Conservation (phyloP, 1,140 invertebrate genomes). For the Acromyrmex heyeri region DNA sequence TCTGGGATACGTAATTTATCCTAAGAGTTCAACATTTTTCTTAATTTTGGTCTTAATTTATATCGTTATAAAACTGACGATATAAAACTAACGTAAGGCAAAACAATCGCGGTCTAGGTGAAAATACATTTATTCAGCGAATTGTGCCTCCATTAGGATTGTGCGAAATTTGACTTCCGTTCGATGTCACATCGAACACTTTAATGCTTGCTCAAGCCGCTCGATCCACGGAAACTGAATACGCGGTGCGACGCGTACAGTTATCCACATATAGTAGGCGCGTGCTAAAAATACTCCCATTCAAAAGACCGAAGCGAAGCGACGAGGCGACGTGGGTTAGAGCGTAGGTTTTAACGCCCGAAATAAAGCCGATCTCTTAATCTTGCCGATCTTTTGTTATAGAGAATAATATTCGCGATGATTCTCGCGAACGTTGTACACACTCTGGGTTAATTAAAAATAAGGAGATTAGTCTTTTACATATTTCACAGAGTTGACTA, state of each 20-base stretch:
- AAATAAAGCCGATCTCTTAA: constrained; percentile 64
- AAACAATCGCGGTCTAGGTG: background rate
- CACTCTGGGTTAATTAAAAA: background rate
- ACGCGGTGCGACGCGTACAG: constrained; percentile 73
- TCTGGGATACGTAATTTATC: background rate
- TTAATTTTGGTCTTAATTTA: background rate
- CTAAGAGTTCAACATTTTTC: background rate
- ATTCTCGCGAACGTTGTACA: no score
- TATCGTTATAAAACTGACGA: background rate
- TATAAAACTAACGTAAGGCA: background rate
- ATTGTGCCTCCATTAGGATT: background rate
- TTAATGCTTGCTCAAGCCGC: constrained; percentile 24
- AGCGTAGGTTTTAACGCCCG: constrained; percentile 62
- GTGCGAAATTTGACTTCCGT: background rate
- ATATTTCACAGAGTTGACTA: background rate
- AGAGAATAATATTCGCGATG: background rate
- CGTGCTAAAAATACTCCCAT: constrained; percentile 79
- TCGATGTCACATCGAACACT: constrained; percentile 37
- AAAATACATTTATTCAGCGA: constrained; percentile 1
- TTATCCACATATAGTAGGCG: constrained; percentile 80
- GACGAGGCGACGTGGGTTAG: constrained; percentile 67
- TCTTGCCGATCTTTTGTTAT: constrained; percentile 21
- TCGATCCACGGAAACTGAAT: constrained; percentile 72
- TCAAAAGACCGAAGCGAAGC: constrained; percentile 77
- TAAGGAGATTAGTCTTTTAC: background rate